Conservation (phyloP, 1,140 invertebrate species). For the Mya arenaria region DNA sequence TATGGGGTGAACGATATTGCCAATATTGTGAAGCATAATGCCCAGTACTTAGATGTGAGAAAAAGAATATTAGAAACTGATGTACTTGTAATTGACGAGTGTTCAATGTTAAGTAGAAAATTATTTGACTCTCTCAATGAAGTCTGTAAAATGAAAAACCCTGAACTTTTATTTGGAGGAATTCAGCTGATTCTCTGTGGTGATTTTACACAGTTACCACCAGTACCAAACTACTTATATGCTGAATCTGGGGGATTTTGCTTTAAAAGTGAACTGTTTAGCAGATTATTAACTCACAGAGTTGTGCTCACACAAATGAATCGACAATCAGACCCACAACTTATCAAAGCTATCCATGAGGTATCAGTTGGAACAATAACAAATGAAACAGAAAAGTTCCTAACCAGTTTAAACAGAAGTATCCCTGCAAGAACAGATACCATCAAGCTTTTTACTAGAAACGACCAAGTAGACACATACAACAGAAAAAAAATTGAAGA, state of each 20-base stretch:
- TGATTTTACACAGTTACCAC: conserved; percentile 50
- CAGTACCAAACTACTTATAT: conserved; percentile 44
- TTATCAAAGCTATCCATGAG: conserved; percentile 1
- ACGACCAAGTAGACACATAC: not conserved
- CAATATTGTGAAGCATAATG: not conserved
- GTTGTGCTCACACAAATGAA: not conserved
- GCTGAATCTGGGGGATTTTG: conserved; percentile 41
- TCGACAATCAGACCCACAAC: not conserved
- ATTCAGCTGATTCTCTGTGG: conserved; percentile 47
- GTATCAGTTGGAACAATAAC: not conserved
- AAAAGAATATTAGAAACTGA: conserved; percentile 12
- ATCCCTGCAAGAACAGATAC: not conserved
- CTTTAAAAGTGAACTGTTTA: conserved; percentile 21
- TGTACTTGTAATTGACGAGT: conserved; percentile 43
- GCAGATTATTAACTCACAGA: conserved; percentile 9
- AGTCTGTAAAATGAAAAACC: conserved; percentile 34
- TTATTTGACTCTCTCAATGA: conserved; percentile 40
- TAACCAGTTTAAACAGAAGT: too few relatives aligned
- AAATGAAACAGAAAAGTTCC: too few relatives aligned
- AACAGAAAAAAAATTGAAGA: not conserved
- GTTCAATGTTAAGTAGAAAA: conserved; percentile 49
- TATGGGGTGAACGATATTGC: not conserved
- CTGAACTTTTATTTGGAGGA: conserved; percentile 15
- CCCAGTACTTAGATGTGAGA: conserved; percentile 1
- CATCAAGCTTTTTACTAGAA: not conserved